Percentiles rank a stretch among this genome's conserved stretches.
These are phyloP conservation scores for Uromys caudimaculatus DNA, from an alignment of 2,797 vertebrate genomes.

Conservation along the genomic window DNA sequence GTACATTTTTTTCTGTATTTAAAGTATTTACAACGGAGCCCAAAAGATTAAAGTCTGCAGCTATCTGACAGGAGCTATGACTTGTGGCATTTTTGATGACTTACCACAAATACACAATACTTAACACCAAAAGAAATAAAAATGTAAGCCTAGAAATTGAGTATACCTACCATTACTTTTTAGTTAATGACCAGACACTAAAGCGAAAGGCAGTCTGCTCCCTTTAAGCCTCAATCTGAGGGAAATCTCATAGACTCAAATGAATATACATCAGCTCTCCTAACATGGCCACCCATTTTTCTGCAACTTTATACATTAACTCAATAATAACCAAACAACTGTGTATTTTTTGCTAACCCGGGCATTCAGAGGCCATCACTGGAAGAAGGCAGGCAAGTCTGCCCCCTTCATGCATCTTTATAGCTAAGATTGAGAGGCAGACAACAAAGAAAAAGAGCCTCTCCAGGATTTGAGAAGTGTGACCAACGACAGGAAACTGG, in stretches of 20 bases:
- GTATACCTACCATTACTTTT: neutral
- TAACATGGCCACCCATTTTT: neutral
- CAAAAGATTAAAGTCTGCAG: neutral
- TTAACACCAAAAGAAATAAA: constrained; percentile 45
- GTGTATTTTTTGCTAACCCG: neutral
- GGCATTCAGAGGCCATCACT: neutral
- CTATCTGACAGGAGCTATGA: constrained; percentile 2
- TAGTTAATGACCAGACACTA: neutral
- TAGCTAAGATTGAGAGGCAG: neutral
- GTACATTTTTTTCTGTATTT: neutral
- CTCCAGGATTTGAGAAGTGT: neutral
- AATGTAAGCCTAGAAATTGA: constrained; percentile 1
- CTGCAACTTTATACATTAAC: constrained; percentile 35
- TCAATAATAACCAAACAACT: neutral
- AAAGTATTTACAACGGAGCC: neutral
- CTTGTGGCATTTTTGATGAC: neutral
- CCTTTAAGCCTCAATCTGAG: neutral
- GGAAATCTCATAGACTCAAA: neutral
- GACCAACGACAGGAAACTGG: neutral
- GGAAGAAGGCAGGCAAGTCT: neutral
- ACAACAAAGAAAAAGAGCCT: neutral
- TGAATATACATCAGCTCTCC: neutral
- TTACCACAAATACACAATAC: neutral
- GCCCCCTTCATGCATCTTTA: neutral
- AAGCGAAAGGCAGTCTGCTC: neutral